Base-by-base conservation (phyloP, 2,113 vertebrate genomes). In the Limanda limanda region DNA sequence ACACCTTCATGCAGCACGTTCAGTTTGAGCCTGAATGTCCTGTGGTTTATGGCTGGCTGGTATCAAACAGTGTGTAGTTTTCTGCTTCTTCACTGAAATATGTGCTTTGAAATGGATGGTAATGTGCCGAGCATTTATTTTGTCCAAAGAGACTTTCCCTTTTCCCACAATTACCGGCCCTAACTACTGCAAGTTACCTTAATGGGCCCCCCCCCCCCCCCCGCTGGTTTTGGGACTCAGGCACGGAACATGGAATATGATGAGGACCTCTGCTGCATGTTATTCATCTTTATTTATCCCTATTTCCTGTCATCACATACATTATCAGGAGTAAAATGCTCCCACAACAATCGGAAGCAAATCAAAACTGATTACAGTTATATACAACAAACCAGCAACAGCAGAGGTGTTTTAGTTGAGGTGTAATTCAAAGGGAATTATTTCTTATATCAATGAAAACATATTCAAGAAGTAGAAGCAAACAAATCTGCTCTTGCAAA, bases 1-100 rank as follows among this genome's bases (percentile, higher is more conserved):
- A 20, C 82, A 79, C 64, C 67, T 88, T 86, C 59, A 21, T 82
- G 73, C 47, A 76, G 69, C 71, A 54, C 3, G 8, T 54, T 54
- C 51, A n/a, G 20, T 54, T 21, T 21, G 6, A 64, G 52, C 64
- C 54, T 60, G 71, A 68, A 78, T 75, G 76, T 71, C 21, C 66
- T 47, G 20, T 0, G 2, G 45, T 27, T 48, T n/a, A 66, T 1
- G 9, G 23, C 9, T 13, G 45, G 15, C 20, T 45, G 21, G 25
- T 23, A n/a, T 48, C 65, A 23, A 1, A 47, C 35, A 23, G 57
- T 35, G 45, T 67, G 75, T 61, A 35, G 45, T 58, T 71, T 59
- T 20, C 8, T 47, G 56, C 62, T 55, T 72, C 54, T 63, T 6
- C 21, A 11, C 8, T 23, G n/a, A 48, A 48, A 48, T 48, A 23